Evolutionary conservation across 2,113 vertebrate genomes (phyloP).

Genomic region (Sciurus niger): DNA sequence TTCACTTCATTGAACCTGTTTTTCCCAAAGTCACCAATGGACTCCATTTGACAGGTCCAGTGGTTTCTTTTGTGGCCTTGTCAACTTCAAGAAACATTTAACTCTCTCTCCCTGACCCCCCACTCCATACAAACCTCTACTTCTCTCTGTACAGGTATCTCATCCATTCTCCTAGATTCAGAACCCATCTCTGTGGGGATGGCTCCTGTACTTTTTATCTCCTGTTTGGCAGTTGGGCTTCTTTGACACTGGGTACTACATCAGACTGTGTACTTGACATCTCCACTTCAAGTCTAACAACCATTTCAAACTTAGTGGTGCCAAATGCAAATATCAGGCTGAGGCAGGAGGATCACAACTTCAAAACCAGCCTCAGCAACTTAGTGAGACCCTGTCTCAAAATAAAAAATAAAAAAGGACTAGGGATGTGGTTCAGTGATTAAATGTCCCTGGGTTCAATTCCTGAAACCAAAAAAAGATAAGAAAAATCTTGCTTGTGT

Average conservation of each 20-base stretch:
- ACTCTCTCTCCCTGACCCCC: too few relatives aligned
- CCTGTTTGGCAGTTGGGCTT: background rate
- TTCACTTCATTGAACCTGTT: background rate
- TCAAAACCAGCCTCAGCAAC: too few relatives aligned
- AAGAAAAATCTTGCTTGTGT: background rate
- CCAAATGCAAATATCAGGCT: background rate
- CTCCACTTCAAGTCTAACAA: background rate
- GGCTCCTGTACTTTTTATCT: background rate
- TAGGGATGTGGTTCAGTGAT: too few relatives aligned
- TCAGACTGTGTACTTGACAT: background rate
- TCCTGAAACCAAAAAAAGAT: too few relatives aligned
- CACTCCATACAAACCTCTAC: background rate
- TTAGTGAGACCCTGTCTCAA: too few relatives aligned
- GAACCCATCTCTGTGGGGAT: background rate
- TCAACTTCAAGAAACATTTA: constrained; percentile 2
- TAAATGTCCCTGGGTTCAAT: too few relatives aligned
- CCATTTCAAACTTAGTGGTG: background rate
- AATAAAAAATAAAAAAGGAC: too few relatives aligned
- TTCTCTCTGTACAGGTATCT: background rate
- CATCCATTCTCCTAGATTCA: background rate
- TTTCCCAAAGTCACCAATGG: background rate
- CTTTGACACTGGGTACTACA: background rate
- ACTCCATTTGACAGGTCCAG: constrained; percentile 22
- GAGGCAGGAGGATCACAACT: too few relatives aligned
- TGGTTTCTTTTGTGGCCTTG: background rate